These are phyloP conservation scores for Atethmia centrago DNA, from an alignment of 2,888 invertebrate species.

Conservation along the genomic window DNA sequence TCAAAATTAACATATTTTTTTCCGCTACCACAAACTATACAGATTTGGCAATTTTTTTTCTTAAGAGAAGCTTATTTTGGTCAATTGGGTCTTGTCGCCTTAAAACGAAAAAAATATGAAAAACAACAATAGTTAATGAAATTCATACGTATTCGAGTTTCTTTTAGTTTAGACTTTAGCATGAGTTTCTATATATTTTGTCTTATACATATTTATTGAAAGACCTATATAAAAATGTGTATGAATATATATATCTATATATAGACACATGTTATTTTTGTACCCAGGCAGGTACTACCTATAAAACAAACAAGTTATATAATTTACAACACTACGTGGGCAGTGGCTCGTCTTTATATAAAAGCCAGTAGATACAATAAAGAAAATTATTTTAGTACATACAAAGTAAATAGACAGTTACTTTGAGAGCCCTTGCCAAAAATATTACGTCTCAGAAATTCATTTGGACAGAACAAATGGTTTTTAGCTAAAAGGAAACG, in stretches of 20 bases:
- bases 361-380: conserved; percentile 9
- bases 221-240: too few species aligned
- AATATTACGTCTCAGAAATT: conserved; percentile 37
- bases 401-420: conserved; percentile 24
- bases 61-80: too few species aligned
- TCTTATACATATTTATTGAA: not conserved
- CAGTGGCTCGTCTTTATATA: conserved; percentile 3
- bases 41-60: too few species aligned
- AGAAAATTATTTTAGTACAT: conserved; percentile 26
- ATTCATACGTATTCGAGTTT: not conserved
- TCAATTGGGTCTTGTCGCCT: too few species aligned
- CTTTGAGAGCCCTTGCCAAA: conserved; percentile 29
- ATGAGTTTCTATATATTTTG: not conserved
- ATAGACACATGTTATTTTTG: too few species aligned
- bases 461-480: conserved; percentile 33
- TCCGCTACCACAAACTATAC: too few species aligned
- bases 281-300: too few species aligned
- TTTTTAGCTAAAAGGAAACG: conserved; percentile 31
- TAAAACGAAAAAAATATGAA: not conserved
- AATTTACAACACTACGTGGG: not conserved
- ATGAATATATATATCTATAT: too few species aligned
- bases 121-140: not conserved
- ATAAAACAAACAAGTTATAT: not conserved
- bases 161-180: not conserved
- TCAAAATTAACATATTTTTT: too few species aligned